A percentile compares a stretch with the other conserved stretches of the same genome.
Conservation (phyloP, 2,797 vertebrate genomes). For the Tadarida brasiliensis region DNA sequence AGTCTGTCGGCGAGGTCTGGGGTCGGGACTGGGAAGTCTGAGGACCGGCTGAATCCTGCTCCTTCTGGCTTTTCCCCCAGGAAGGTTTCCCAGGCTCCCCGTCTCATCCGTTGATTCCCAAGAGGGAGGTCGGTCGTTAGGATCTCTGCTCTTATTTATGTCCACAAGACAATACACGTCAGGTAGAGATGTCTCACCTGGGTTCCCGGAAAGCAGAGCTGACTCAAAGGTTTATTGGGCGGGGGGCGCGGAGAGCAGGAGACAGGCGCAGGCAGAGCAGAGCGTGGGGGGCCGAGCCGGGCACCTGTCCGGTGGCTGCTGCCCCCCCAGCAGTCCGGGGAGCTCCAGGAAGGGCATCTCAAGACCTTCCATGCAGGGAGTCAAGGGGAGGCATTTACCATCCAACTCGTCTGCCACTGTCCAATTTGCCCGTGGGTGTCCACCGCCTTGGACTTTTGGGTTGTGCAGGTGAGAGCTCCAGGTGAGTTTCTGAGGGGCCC, state of each 20-base stretch:
- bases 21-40: background rate
- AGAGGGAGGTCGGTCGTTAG: background rate
- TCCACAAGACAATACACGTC: too few species aligned
- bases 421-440: background rate
- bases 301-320: background rate
- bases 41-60: background rate
- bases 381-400: too few species aligned
- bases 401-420: background rate
- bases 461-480: background rate
- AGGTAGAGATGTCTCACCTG: accelerated
- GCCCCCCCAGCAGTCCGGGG: accelerated
- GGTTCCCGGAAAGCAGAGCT: background rate
- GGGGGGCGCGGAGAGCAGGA: background rate
- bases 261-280: accelerated
- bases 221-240: background rate
- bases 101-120: background rate
- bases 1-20: background rate
- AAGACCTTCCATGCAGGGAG: accelerated
- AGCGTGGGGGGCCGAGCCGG: background rate
- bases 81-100: background rate
- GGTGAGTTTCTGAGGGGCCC: background rate
- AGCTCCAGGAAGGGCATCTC: background rate
- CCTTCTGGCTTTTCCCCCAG: background rate
- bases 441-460: too few species aligned
- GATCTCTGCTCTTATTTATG: background rate